phyloP scores from a whole-genome alignment of 2,888 invertebrate genomes.

The Agriotes lineatus region DNA sequence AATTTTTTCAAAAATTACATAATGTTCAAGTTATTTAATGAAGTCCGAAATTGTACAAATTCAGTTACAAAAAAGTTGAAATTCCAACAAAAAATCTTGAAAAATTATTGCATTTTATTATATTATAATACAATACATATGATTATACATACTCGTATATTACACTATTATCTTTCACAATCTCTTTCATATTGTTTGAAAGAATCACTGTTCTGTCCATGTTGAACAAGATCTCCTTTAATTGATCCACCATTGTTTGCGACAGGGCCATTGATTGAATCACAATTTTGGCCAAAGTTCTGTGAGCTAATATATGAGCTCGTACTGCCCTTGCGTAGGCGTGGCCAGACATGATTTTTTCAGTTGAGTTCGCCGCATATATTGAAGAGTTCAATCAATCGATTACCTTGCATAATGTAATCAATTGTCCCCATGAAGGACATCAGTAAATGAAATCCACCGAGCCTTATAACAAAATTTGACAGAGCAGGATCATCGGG shows the following conservation, averaged over 20 bases:
- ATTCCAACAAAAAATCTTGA: neutral
- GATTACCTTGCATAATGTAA: neutral
- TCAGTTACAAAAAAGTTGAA: neutral
- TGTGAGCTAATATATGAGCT: slow-evolving; percentile 6
- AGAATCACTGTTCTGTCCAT: slow-evolving; percentile 25
- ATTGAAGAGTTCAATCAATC: slow-evolving; percentile 4
- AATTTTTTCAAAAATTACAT: slow-evolving; percentile 8
- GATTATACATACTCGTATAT: neutral
- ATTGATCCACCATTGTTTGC: neutral
- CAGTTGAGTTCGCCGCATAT: neutral
- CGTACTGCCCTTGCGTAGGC: slow-evolving; percentile 3
- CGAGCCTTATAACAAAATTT: neutral
- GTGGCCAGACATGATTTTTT: neutral
- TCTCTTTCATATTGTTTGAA: neutral
- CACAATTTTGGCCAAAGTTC: slow-evolving; percentile 13
- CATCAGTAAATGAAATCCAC: slow-evolving; percentile 7
- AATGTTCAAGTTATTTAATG: neutral
- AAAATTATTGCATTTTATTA: neutral
- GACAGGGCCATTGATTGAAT: neutral
- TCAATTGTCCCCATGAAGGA: slow-evolving; percentile 7
- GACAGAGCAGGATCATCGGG: neutral
- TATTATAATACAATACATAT: neutral
- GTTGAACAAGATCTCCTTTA: slow-evolving; percentile 17
- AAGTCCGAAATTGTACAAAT: slow-evolving; percentile 12
- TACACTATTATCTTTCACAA: neutral